phyloP scores from a whole-genome alignment of 2,797 vertebrate genomes.

The Eulemur albifrons region DNA sequence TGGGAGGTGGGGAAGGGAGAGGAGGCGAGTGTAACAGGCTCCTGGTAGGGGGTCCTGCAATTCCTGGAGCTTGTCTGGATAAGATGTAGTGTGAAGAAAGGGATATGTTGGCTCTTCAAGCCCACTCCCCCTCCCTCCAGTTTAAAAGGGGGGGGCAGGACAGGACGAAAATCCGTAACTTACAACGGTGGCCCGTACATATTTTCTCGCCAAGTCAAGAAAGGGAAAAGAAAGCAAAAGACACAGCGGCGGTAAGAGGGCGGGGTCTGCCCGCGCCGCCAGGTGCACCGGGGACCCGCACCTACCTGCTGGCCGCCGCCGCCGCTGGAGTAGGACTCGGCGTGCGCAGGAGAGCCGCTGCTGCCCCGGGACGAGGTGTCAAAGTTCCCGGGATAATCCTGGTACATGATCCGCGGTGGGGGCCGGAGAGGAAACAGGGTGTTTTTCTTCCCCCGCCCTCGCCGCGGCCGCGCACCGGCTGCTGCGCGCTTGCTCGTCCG shows the following conservation, averaged over 20 bases:
- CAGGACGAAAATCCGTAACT: constrained; percentile 1
- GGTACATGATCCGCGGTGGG: constrained; percentile 95
- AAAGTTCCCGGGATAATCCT: constrained; percentile 98
- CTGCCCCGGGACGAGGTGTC: constrained; percentile 98
- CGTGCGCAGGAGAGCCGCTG: constrained; percentile 96
- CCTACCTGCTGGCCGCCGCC: constrained; percentile 92
- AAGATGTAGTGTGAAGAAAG: background rate
- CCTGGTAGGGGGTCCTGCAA: background rate
- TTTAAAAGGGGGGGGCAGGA: background rate
- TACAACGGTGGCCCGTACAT: background rate
- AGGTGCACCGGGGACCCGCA: constrained; percentile 64
- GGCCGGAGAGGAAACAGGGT: constrained; percentile 81
- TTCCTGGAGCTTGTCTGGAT: background rate
- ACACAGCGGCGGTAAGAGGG: background rate
- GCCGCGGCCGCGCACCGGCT: constrained; percentile 72
- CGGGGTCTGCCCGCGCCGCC: constrained; percentile 40
- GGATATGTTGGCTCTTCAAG: background rate
- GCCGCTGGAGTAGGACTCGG: constrained; percentile 94
- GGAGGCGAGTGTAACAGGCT: background rate
- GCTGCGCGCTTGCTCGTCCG: constrained; percentile 58
- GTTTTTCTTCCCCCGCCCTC: constrained; percentile 79
- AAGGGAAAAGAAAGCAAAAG: background rate
- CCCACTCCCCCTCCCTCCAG: background rate
- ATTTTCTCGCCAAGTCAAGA: background rate
- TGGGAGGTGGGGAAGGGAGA: background rate